Percentiles rank a stretch among this genome's conserved stretches.
Evolutionary conservation across 2,113 vertebrate species (phyloP).

Genomic region (Hippocampus comes): DNA sequence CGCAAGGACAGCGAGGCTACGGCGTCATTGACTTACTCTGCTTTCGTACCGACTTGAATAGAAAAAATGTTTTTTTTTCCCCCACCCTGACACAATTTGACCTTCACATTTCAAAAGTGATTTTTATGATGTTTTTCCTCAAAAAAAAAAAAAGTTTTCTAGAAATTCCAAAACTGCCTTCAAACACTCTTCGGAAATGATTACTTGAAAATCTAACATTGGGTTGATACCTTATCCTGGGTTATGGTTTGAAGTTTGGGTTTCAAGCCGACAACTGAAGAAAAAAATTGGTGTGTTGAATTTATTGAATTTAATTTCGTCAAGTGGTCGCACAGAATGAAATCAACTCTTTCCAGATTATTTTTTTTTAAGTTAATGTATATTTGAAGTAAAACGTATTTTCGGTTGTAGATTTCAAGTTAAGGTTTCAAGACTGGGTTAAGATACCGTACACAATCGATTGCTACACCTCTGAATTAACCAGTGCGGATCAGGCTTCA

Average conservation of each 20-base stretch:
- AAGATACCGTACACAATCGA: neutral
- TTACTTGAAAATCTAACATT: no score
- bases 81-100: neutral
- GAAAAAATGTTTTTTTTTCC: neutral
- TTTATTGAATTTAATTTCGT: no score
- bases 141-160: neutral
- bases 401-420: no score
- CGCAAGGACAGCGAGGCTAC: constrained; percentile 4
- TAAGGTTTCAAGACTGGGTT: no score
- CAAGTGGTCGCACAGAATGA: no score
- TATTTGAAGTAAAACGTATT: no score
- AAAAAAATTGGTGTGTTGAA: no score
- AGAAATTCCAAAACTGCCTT: neutral
- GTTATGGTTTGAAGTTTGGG: no score
- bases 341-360: no score
- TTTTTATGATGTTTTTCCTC: neutral
- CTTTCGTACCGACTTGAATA: neutral
- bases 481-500: neutral
- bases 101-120: neutral
- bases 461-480: neutral
- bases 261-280: no score
- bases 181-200: neutral
- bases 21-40: neutral
- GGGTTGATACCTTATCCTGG: no score
- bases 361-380: no score